phyloP scores from a whole-genome alignment of 1,140 invertebrate species.

The Tetramorium simillimum region DNA sequence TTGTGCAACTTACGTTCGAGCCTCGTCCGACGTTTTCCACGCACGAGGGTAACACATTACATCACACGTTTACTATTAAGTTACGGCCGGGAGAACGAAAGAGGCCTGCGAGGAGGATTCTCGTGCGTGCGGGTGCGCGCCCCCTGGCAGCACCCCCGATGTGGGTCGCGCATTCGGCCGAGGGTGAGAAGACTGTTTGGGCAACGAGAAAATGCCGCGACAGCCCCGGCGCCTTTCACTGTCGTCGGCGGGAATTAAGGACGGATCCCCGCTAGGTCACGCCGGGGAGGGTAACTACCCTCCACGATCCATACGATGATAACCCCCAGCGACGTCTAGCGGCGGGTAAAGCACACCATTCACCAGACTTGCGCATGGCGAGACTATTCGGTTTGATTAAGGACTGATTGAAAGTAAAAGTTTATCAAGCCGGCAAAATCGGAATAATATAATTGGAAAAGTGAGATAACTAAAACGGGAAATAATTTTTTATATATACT shows the following conservation, averaged over 20 bases:
- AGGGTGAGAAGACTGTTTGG: slow-evolving; percentile 17
- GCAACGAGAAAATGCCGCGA: slow-evolving; percentile 15
- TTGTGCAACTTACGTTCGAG: slow-evolving; percentile 29
- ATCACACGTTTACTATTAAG: slow-evolving; percentile 5
- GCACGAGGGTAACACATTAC: slow-evolving; percentile 19
- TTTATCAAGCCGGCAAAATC: not conserved
- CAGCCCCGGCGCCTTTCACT: slow-evolving; percentile 19
- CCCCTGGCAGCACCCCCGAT: not conserved
- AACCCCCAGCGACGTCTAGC: slow-evolving; percentile 68
- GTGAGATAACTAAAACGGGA: not conserved
- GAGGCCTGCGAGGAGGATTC: not conserved
- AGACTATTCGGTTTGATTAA: not conserved
- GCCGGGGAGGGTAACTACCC: slow-evolving; percentile 63
- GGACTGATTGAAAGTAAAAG: not conserved
- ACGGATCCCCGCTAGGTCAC: slow-evolving; percentile 38
- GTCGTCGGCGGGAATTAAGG: slow-evolving; percentile 37
- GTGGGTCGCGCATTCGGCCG: not conserved
- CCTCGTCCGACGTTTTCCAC: not conserved
- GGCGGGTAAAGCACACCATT: slow-evolving; percentile 9
- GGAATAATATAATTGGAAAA: not conserved
- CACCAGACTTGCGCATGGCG: slow-evolving; percentile 11
- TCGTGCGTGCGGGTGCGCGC: not conserved
- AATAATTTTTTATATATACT: too few species aligned
- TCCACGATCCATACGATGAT: slow-evolving; percentile 75
- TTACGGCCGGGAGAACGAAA: not conserved